Base-by-base conservation (phyloP, 92 coral and sea anemone genomes). In the Diadumene lineata region DNA sequence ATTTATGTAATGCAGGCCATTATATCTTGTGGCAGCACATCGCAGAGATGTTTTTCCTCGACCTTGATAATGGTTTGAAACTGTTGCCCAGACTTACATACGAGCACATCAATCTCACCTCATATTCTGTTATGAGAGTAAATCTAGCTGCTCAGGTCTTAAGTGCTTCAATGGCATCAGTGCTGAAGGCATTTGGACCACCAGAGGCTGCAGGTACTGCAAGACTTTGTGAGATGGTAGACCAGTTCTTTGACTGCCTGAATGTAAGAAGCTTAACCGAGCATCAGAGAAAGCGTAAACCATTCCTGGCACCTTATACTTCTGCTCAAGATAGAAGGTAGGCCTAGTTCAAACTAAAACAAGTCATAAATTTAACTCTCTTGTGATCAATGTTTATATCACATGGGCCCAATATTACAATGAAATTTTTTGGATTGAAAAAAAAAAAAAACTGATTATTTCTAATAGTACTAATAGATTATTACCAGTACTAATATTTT, bases 111-210 rank as follows among this genome's bases (percentile, higher is more conserved):
- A 84, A 84, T 66, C 86, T 88, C 64, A 84, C 50, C 57, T 22
- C 85, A 1, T 89, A 89, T 64, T 85, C 93, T 28, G 82, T 76
- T 24, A 89, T 89, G 85, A 50, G 93, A 30, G 93, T 85, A 3
- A 89, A 85, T 74, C 87, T 85, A 31, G 93, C 87, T 51, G 90
- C 87, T 3, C 87, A 89, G 67, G 93, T 89, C 31, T 51, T 85
- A 56, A 89, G 93, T 68, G 69, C 90, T 24, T 68, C 93, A 11
- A 79, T 85, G 28, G 87, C 87, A 22, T 57, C 81, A 13, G 93
- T 84, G 24, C 81, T 85, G 27, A 76, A 73, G 61, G 22, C 79
- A 64, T 88, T 79, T 84, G 86, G 93, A 25, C 82, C 91, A 43
- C 80, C 81, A 34, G 87, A 82, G 32, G 88, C 86, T 11, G 84